Base-by-base conservation (phyloP, 2,113 vertebrate species). In the Machaerirhynchus nigripectus region DNA sequence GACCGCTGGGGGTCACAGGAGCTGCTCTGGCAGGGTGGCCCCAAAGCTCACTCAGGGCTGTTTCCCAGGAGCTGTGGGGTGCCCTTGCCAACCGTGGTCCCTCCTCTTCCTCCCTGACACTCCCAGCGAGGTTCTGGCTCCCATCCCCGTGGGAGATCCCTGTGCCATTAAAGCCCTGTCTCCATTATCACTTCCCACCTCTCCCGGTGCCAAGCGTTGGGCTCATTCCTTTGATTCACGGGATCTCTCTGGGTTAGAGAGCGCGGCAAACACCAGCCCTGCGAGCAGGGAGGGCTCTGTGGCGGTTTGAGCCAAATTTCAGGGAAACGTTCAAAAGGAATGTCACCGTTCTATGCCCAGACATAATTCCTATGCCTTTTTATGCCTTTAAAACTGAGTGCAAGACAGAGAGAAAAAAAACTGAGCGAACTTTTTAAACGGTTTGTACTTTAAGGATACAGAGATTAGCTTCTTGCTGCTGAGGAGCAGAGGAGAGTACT, bases 1-100 rank as follows among this genome's bases (percentile, higher is more conserved):
- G 22, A 53, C 11, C 47, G 23, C 46, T 42, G 53, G 37, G 40
- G 26, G n/a, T 11, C 33, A 40, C 0, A 3, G 0, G 0, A 57
- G 44, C 57, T 37, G 39, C 44, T 44, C 28, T 17, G 39, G 55
- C 57, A 73, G 28, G 17, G 35, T n/a, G 65, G 10, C 30, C 30
- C 56, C 56, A 80, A 31, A 71, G 30, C 47, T 64, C 47, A 4
- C 59, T 27, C 40, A 11, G 26, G 46, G 73, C 16, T 42, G 37
- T 61, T 56, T 30, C 2, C 10, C 40, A 37, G 50, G 76, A 87
- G 84, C n/a, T 75, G 42, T 37, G 39, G 50, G 68, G 23, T 85
- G 56, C 37, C 26, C 74, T 39, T 33, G 30, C 63, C 37, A 59
- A 26, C 50, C 7, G 39, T 18, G 22, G 18, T 82, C 69, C 17